Base-by-base conservation (phyloP, 1,140 invertebrate species). In the Drosophila paulistorum region DNA sequence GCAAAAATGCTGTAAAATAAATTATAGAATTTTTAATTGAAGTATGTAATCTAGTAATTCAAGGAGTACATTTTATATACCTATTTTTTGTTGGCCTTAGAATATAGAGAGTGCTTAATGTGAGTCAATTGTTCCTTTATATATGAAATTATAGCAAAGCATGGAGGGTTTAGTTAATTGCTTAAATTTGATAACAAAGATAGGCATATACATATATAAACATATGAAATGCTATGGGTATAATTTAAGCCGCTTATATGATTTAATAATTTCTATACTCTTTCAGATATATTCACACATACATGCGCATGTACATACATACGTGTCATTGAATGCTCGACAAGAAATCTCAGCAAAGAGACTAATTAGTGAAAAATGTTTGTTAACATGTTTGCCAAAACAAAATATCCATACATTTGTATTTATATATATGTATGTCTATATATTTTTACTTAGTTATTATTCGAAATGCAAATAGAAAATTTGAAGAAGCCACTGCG, bases 341-440 rank as follows among this genome's bases (percentile, higher is more conserved):
- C 42, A 61, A 11, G 41, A 55, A 65, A 60, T 61, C 7, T 39
- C 33, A 37, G n/a, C 51, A 72, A 45, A 55, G 37, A 13, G 26
- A 62, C 68, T 80, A 77, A 77, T 76, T 81, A 80, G 54, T 74
- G 69, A 74, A 79, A 67, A 71, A 74, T 79, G 60, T 62, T 84
- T 74, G 68, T 41, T 51, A 23, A 17, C 45, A 23, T 51, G 45
- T 51, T 51, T 51, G 3, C 10, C 10, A 23, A 3, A 51, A 23
- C 17, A 23, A 17, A 17, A 17, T 55, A 63, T 64, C 17, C 17
- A 74, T 54, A 78, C 26, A 73, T 65, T 79, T 9, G 11, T 23
- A 23, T 11, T 1, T 51, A 20, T 1, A 51, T 11, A 3, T 51
- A 20, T 1, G 20, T 51, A 23, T 23, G 17, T 51, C 7, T 23